Base-by-base conservation (phyloP, 2,113 vertebrate genomes). In the Shinisaurus crocodilurus region DNA sequence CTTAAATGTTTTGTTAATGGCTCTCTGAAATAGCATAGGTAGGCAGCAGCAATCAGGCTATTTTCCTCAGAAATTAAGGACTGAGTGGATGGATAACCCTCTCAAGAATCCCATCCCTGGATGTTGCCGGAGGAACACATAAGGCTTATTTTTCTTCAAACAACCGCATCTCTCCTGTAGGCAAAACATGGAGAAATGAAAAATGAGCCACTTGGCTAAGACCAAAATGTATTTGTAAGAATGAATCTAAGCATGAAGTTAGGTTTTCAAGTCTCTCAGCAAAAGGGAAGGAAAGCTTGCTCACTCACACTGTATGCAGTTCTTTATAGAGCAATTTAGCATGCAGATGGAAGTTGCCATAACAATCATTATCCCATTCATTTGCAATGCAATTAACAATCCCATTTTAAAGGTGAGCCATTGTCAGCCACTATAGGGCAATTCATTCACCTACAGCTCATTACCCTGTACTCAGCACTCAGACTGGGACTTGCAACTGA, bases 201-300 rank as follows among this genome's bases (percentile, higher is more conserved):
- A 93, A 89, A 86, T 34, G 70, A 93, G 20, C 1, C 60, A 81
- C 60, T 82, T 91, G 87, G 50, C 9, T 50, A 20, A 77, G 67
- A 90, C 77, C 32, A 92, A 93, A 92, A 25, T 63, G n/a, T 48
- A 88, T 94, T 90, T 93, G 12, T 48, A 87, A 75, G 48, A 10
- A 82, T n/a, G 74, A 85, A 91, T 82, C 88, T 27, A 89, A 90
- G 88, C 5, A n/a, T 65, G 20, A 93, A 89, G 86, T 5, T 87
- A 85, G 20, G n/a, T 92, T 93, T 94, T 92, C 25, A 82, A 91
- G 85, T 13, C 9, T 37, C 50, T 85, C 72, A 70, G 32, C 37
- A 5, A 32, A 7, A 94, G 32, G 50, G 92, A 94, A 89, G 2
- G 0, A 27, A 91, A 16, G 40, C 6, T 10, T 45, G 32, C 0